These are phyloP conservation scores for Uropetala carovei DNA, from an alignment of 2,888 invertebrate species.

Conservation along the genomic window DNA sequence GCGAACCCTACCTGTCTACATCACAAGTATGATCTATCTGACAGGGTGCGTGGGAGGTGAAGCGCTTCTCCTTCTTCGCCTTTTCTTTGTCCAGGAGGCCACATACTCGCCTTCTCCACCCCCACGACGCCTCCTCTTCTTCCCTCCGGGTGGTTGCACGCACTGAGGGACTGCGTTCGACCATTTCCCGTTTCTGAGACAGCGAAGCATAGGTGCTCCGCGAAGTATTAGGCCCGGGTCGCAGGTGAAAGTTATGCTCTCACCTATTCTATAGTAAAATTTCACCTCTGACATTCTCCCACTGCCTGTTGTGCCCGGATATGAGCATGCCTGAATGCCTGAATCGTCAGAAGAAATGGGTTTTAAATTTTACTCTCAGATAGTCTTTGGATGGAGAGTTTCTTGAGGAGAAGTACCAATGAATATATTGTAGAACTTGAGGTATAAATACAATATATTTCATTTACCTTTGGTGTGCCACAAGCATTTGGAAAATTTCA, in stretches of 20 bases:
- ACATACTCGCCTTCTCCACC: slow-evolving; percentile 21
- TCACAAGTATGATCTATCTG: slow-evolving; percentile 53
- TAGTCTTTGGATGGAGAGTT: too few species aligned
- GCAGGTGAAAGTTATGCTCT: slow-evolving; percentile 90
- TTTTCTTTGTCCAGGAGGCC: slow-evolving; percentile 56
- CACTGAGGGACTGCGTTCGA: slow-evolving; percentile 90
- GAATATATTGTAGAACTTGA: too few species aligned
- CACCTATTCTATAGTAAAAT: slow-evolving; percentile 92
- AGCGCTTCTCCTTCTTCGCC: slow-evolving; percentile 51
- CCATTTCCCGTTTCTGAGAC: slow-evolving; percentile 90
- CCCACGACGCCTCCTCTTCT: slow-evolving; percentile 49
- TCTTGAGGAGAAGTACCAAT: too few species aligned
- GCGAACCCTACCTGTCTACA: neutral
- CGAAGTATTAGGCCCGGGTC: slow-evolving; percentile 85
- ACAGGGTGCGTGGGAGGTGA: slow-evolving; percentile 32
- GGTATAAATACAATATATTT: too few species aligned
- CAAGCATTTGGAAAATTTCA: too few species aligned
- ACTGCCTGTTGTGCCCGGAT: slow-evolving; percentile 91
- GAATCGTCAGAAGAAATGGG: slow-evolving; percentile 66
- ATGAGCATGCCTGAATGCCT: slow-evolving; percentile 90
- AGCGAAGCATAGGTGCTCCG: slow-evolving; percentile 87
- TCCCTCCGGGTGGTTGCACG: slow-evolving; percentile 69
- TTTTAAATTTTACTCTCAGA: neutral
- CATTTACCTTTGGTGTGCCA: too few species aligned
- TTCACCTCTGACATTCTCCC: slow-evolving; percentile 91